phyloP scores from a whole-genome alignment of 2,113 vertebrate species.

The Phrynosoma platyrhinos region DNA sequence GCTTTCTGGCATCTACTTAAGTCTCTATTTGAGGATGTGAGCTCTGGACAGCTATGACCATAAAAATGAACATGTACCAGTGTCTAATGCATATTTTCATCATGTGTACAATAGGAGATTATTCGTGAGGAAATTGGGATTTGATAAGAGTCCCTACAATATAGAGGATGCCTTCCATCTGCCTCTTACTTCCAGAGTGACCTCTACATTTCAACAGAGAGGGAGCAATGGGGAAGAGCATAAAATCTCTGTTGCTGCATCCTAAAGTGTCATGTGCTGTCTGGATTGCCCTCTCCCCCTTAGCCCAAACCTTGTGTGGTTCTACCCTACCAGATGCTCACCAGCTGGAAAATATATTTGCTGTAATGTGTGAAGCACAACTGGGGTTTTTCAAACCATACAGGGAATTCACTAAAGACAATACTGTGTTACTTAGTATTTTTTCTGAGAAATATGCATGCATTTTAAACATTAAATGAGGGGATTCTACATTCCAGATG shows the following conservation, averaged over 20 bases:
- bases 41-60: background rate
- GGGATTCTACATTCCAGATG: slow-evolving; percentile 1
- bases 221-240: too few species aligned
- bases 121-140: background rate
- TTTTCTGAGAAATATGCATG: background rate
- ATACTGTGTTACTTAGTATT: slow-evolving; percentile 18
- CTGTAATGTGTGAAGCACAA: background rate
- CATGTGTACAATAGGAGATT: background rate
- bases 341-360: background rate
- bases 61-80: background rate
- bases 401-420: slow-evolving; percentile 48
- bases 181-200: too few species aligned
- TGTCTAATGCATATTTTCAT: background rate
- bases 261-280: too few species aligned
- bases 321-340: background rate
- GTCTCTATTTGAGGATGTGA: background rate
- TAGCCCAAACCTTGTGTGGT: too few species aligned
- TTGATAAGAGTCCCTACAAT: background rate
- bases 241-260: too few species aligned
- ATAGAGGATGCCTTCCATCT: too few species aligned
- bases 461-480: background rate
- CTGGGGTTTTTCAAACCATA: slow-evolving; percentile 38
- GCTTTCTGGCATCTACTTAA: background rate
- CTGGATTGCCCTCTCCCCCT: too few species aligned
- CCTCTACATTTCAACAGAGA: too few species aligned